These are phyloP conservation scores for Apodemus agrarius DNA, from an alignment of 2,797 vertebrate species.

Conservation along the genomic window DNA sequence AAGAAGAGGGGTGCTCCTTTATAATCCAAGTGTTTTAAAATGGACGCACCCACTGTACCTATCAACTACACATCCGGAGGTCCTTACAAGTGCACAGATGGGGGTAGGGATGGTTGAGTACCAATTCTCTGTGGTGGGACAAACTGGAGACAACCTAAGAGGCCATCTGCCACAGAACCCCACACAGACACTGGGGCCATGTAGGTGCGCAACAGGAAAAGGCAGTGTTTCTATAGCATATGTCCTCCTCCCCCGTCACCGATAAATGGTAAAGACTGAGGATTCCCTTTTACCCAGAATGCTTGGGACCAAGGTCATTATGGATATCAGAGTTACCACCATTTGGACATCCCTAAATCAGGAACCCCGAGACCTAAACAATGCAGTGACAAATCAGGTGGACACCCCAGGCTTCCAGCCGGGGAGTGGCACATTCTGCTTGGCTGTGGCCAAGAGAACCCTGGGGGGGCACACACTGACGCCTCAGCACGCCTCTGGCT, in stretches of 20 bases:
- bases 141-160: background rate
- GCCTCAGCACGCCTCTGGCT: background rate
- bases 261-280: background rate
- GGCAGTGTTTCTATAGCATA: accelerated
- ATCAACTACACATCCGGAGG: background rate
- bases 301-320: background rate
- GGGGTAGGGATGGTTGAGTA: background rate
- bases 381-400: background rate
- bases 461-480: background rate
- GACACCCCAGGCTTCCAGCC: background rate
- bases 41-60: background rate
- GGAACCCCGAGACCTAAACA: background rate
- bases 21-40: background rate
- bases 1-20: background rate
- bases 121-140: background rate
- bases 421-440: no score
- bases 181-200: background rate
- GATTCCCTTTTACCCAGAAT: background rate
- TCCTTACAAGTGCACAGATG: background rate
- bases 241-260: accelerated
- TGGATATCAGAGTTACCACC: background rate
- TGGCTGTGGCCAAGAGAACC: background rate
- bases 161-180: background rate
- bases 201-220: no score
- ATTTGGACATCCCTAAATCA: background rate